phyloP scores from a whole-genome alignment of 2,888 invertebrate species.

The Halictus ligatus region DNA sequence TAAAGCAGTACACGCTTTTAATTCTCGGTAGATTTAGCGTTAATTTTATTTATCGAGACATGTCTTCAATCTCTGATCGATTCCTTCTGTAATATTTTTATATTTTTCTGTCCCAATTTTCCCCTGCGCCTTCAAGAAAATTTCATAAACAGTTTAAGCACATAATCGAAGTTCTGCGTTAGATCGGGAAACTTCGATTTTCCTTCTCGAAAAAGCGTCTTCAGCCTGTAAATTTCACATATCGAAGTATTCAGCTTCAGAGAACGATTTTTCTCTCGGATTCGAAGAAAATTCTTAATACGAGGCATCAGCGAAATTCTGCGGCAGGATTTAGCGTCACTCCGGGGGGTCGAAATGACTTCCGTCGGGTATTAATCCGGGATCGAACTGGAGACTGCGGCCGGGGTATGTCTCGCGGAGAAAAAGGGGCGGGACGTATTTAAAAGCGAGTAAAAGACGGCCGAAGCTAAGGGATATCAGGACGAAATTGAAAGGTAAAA shows the following conservation, averaged over 20 bases:
- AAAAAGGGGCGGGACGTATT: neutral
- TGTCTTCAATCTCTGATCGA: too few species aligned
- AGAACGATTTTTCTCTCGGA: neutral
- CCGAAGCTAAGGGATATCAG: neutral
- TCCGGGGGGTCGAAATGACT: neutral
- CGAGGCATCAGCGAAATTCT: neutral
- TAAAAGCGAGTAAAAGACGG: conserved; percentile 3
- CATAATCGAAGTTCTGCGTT: too few species aligned
- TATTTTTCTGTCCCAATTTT: too few species aligned
- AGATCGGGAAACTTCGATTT: too few species aligned
- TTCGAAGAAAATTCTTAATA: neutral
- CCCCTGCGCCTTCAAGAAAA: too few species aligned
- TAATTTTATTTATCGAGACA: too few species aligned
- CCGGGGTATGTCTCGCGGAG: neutral
- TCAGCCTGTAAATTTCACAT: too few species aligned
- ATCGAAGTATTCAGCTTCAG: neutral
- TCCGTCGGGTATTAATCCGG: neutral
- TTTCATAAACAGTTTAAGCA: too few species aligned
- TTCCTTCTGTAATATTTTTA: too few species aligned
- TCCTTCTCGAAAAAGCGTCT: too few species aligned
- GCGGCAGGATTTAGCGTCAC: neutral
- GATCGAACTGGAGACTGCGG: neutral
- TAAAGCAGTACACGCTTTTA: too few species aligned
- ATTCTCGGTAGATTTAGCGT: too few species aligned
- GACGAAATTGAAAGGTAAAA: neutral